Base-by-base conservation (phyloP, 2,113 vertebrate genomes). In the Boulengerochromis microlepis region DNA sequence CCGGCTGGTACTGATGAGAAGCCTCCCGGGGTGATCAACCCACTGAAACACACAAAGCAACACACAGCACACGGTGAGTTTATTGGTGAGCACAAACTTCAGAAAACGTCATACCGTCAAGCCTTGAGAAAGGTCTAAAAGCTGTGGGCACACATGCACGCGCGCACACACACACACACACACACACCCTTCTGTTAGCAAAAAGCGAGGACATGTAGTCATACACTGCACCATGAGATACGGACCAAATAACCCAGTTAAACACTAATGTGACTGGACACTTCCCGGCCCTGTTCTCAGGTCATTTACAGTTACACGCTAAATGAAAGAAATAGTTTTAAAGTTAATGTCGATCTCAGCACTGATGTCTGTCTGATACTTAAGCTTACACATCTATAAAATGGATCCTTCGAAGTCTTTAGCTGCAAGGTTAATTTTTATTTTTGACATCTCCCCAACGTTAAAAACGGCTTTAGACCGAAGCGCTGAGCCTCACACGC, bases 1-100 rank as follows among this genome's bases (percentile, higher is more conserved):
- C 98, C 98, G 4, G 98, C 97, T 1, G 98, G 98, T 10, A 99
- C 98, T 0, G 98, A 98, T 0, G 98, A 97, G 95, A 98, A 98
- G 3, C 98, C 98, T 52, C 98, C 98, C 0, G 98, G 98, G 1
- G 98, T 98, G 95, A 98, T 98, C 80, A 98, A 95, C 3, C 98
- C 98, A 38, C 98, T 99, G 91, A 91, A 69, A 93, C 33, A 59
- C 13, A 74, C 42, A 78, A 66, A 69, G 33, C 0, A 2, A 45
- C 40, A 74, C 40, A 19, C 35, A 61, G 9, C 3, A 31, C 1
- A 29, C 3, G 3, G 35, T 42, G 69, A 61, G 22, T 24, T 86
- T 33, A 18, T 50, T n/a, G 26, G 26, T 19, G 3, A 10, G 10
- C 22, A 13, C n/a, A 50, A 76, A 26, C 10, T 15, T 19, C 24